A percentile compares a stretch with the other conserved stretches of the same genome.
Evolutionary conservation across 2,888 invertebrate species (phyloP).

Genomic region (Noctua fimbriata): DNA sequence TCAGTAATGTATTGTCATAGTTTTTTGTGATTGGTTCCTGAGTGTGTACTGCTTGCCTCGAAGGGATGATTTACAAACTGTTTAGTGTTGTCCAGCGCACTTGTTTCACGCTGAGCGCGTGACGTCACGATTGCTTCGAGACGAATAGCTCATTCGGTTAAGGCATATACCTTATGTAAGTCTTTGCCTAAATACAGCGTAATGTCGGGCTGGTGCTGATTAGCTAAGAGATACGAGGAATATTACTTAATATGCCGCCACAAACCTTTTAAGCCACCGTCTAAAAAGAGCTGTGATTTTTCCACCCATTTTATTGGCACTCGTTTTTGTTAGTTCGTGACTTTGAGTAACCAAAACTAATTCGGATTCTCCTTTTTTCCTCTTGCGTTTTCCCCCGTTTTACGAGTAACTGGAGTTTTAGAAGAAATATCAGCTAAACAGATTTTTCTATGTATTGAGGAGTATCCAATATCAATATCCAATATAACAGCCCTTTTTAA

Average conservation of each 20-base stretch:
- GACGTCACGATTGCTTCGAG: conserved; percentile 80
- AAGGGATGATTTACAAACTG: conserved; percentile 80
- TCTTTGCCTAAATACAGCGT: conserved; percentile 51
- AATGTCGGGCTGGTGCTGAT: conserved; percentile 25
- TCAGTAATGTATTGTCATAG: conserved; percentile 52
- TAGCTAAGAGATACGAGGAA: conserved; percentile 28
- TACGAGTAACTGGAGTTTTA: too few relatives aligned
- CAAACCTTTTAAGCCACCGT: background rate
- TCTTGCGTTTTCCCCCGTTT: background rate
- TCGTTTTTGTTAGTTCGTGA: background rate
- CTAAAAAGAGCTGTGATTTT: background rate
- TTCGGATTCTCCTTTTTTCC: background rate
- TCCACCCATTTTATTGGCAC: background rate
- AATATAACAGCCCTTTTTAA: background rate
- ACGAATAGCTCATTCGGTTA: conserved; percentile 73
- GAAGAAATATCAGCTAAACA: background rate
- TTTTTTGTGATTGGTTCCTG: conserved; percentile 37
- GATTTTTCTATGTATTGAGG: background rate
- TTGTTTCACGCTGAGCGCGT: conserved; percentile 77
- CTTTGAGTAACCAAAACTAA: background rate
- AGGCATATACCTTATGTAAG: conserved; percentile 52
- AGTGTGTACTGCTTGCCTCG: conserved; percentile 68
- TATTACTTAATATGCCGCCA: conserved; percentile 21
- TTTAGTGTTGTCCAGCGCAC: conserved; percentile 76
- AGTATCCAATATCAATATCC: background rate